phyloP scores from a whole-genome alignment of 2,113 vertebrate genomes.

The Heterocephalus glaber region DNA sequence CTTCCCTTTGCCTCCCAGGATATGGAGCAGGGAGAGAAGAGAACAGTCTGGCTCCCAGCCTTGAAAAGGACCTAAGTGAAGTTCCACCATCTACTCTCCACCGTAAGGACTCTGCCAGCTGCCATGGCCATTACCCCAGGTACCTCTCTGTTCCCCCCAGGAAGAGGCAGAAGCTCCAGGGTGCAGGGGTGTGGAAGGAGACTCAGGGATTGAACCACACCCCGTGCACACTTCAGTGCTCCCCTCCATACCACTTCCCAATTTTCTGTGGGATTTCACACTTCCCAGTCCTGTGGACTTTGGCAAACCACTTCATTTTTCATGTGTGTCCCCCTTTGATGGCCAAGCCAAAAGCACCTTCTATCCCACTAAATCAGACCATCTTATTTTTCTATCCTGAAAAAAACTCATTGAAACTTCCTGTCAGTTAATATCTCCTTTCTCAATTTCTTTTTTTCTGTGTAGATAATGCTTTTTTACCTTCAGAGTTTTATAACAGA shows the following conservation, averaged over 20 bases:
- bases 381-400: neutral
- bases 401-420: neutral
- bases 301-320: neutral
- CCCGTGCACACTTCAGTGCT: neutral
- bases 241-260: too few species aligned
- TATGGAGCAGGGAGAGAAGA: neutral
- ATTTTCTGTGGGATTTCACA: neutral
- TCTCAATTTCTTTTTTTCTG: neutral
- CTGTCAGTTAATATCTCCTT: neutral
- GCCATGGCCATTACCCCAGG: neutral
- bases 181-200: accelerated
- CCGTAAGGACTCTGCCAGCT: neutral
- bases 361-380: neutral
- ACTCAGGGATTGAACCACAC: neutral
- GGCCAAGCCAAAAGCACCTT: neutral
- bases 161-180: neutral
- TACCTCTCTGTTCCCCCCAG: neutral
- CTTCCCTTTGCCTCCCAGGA: neutral
- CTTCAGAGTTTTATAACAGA: neutral
- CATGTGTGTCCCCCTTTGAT: neutral
- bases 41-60: too few species aligned
- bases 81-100: neutral
- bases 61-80: neutral
- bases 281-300: neutral
- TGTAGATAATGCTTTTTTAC: neutral